Evolutionary conservation across 2,888 invertebrate species (phyloP).

Genomic region (Sepiola atlantica): DNA sequence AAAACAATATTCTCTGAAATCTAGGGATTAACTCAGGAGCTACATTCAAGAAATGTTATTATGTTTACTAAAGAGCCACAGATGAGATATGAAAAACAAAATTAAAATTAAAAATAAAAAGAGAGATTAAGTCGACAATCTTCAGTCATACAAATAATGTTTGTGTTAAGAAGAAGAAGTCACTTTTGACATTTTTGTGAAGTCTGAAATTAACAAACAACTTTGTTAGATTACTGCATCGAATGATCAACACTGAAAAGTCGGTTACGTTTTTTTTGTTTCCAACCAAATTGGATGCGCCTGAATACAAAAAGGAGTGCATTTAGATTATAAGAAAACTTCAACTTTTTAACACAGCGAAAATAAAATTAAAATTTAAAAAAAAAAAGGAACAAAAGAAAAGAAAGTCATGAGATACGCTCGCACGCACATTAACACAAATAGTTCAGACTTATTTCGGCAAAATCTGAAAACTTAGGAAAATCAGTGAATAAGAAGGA

Average conservation of each 20-base stretch:
- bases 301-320: background rate
- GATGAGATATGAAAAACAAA: background rate
- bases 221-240: background rate
- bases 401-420: background rate
- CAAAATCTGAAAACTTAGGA: constrained; percentile 1
- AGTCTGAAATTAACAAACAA: constrained; percentile 32
- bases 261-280: background rate
- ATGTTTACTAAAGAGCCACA: background rate
- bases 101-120: background rate
- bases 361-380: background rate
- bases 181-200: background rate
- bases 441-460: background rate
- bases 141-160: background rate
- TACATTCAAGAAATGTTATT: background rate
- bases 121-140: background rate
- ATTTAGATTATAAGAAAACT: background rate
- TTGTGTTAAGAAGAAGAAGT: constrained; percentile 12
- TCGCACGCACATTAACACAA: background rate
- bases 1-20: background rate
- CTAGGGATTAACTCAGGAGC: background rate
- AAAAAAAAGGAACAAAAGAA: background rate
- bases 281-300: background rate
- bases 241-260: background rate
- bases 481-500: background rate
- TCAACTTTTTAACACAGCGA: background rate